Percentiles rank a stretch among this genome's conserved stretches.
These are phyloP conservation scores for Scrobipalpa costella DNA, from an alignment of 2,888 invertebrate genomes.

Conservation along the genomic window DNA sequence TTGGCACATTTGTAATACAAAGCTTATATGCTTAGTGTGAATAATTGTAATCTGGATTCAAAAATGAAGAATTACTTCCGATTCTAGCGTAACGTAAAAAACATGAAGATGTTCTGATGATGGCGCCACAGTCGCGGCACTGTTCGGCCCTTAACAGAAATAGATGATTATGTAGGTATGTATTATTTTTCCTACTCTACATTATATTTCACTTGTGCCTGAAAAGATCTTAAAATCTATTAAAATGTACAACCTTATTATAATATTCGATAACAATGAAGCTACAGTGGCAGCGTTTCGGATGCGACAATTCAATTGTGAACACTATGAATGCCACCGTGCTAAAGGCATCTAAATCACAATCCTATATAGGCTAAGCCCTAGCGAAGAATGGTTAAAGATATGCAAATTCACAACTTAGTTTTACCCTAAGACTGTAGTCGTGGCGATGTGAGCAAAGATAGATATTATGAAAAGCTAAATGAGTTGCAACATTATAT, in stretches of 20 bases:
- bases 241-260: slow-evolving; percentile 40
- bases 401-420: slow-evolving; percentile 75
- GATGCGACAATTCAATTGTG: slow-evolving; percentile 27
- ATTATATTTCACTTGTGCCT: slow-evolving; percentile 1
- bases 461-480: background rate
- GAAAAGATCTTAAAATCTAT: background rate
- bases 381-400: slow-evolving; percentile 56
- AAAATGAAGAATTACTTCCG: too few relatives aligned
- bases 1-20: too few relatives aligned
- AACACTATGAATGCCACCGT: slow-evolving; percentile 48
- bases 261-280: slow-evolving; percentile 48
- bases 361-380: slow-evolving; percentile 70
- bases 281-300: slow-evolving; percentile 65
- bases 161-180: background rate
- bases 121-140: too few relatives aligned
- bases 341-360: slow-evolving; percentile 78
- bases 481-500: too few relatives aligned
- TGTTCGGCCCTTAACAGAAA: too few relatives aligned
- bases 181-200: background rate
- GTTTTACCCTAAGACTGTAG: slow-evolving; percentile 39
- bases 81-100: too few relatives aligned
- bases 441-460: background rate
- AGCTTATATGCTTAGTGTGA: too few relatives aligned
- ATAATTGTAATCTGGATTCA: too few relatives aligned
- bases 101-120: too few relatives aligned